A percentile compares a stretch with the other conserved stretches of the same genome.
Conservation (phyloP, 2,888 invertebrate species). For the Himalopsyche japonica region DNA sequence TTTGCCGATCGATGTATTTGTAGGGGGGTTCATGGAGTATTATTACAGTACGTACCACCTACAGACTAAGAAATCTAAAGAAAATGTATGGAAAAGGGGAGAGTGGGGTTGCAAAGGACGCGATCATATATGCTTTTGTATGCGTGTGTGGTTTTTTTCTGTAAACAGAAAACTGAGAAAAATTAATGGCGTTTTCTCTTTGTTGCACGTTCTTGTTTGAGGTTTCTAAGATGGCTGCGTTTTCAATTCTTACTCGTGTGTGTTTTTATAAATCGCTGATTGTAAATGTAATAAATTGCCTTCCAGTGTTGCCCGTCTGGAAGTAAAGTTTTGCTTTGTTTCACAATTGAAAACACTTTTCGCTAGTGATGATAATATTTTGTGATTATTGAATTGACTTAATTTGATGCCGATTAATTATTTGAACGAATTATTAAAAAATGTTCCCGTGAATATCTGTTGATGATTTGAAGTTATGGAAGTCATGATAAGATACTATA, state of each 20-base stretch:
- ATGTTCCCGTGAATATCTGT: too few relatives aligned
- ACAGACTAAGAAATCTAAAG: slow-evolving; percentile 1
- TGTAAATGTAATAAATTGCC: slow-evolving; percentile 7
- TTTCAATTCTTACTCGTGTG: slow-evolving; percentile 6
- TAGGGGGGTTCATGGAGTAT: slow-evolving; percentile 1
- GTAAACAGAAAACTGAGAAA: slow-evolving; percentile 38
- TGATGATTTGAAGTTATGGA: too few relatives aligned
- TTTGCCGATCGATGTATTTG: slow-evolving; percentile 26
- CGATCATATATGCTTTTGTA: neutral
- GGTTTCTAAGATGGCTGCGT: slow-evolving; percentile 24
- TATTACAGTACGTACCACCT: neutral
- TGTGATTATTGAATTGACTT: too few relatives aligned
- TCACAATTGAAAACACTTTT: neutral
- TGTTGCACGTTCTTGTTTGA: slow-evolving; percentile 24
- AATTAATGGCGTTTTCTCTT: slow-evolving; percentile 33
- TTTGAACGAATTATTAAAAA: too few relatives aligned
- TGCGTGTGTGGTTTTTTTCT: slow-evolving; percentile 26
- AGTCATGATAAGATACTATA: too few relatives aligned
- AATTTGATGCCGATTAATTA: too few relatives aligned
- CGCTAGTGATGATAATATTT: too few relatives aligned
- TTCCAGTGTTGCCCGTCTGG: neutral
- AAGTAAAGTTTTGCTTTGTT: neutral
- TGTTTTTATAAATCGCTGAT: slow-evolving; percentile 21
- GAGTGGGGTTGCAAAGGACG: slow-evolving; percentile 8
- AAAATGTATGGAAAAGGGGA: slow-evolving; percentile 6